These are phyloP conservation scores for Alouatta palliata DNA, from an alignment of 2,113 vertebrate species.

Conservation along the genomic window DNA sequence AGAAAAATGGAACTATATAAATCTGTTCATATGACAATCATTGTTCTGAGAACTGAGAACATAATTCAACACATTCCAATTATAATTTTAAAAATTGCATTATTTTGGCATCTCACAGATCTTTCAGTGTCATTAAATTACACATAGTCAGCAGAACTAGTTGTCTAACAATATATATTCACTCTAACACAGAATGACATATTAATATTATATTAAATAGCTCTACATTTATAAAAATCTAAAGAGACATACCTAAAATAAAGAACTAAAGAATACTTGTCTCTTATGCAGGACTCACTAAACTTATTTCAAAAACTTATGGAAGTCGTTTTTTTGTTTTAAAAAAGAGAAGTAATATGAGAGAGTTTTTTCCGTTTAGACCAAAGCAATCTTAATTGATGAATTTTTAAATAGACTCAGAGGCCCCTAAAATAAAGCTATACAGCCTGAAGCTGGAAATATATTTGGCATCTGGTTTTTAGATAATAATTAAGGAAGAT, in stretches of 20 bases:
- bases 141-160: not conserved
- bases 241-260: not conserved
- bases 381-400: not conserved
- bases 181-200: not conserved
- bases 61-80: not conserved
- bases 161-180: not conserved
- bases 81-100: slow-evolving; percentile 2
- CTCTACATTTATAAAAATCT: slow-evolving; percentile 1
- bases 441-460: not conserved
- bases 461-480: not conserved
- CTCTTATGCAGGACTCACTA: not conserved
- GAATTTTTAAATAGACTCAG: not conserved
- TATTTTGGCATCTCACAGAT: not conserved
- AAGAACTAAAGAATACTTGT: not conserved
- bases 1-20: slow-evolving; percentile 58
- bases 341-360: not conserved
- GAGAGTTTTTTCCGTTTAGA: not conserved
- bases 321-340: not conserved
- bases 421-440: not conserved
- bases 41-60: slow-evolving; percentile 30
- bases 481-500: not conserved
- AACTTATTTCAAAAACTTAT: not conserved
- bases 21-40: not conserved
- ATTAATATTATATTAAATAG: slow-evolving; percentile 31
- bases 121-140: not conserved